Evolutionary conservation across 2,113 vertebrate genomes (phyloP).

Genomic region (Psilopogon haemacephalus): DNA sequence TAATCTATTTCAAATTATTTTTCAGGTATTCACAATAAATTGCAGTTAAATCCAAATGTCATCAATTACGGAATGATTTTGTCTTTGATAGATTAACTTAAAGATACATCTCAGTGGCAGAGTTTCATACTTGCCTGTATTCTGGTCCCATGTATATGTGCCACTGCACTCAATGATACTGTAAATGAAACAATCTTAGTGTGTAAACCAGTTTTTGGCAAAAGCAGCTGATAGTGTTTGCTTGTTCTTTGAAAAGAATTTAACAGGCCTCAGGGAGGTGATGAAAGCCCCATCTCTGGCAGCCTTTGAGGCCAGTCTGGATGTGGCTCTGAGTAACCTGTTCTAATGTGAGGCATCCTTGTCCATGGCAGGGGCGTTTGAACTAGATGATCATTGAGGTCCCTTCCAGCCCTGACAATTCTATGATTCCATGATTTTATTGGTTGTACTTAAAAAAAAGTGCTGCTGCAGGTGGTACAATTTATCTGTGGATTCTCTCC

Average conservation of each 20-base stretch:
- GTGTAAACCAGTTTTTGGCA: neutral
- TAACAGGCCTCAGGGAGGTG: neutral
- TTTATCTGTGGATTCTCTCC: neutral
- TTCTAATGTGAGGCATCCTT: too few relatives aligned
- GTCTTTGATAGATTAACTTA: neutral
- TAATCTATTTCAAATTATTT: neutral
- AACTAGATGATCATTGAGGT: too few relatives aligned
- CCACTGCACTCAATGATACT: neutral
- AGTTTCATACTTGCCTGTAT: neutral
- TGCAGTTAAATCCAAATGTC: neutral
- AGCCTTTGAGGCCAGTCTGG: too few relatives aligned
- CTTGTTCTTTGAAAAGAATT: neutral
- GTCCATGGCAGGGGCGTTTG: too few relatives aligned
- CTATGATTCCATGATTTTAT: neutral
- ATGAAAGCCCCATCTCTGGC: too few relatives aligned
- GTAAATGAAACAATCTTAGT: neutral
- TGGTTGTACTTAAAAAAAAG: neutral
- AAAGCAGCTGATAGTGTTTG: neutral
- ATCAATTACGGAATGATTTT: neutral
- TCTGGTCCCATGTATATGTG: neutral
- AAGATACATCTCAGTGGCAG: neutral
- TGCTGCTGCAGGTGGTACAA: neutral
- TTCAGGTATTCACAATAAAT: neutral
- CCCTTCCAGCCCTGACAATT: too few relatives aligned
- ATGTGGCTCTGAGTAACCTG: too few relatives aligned